These are phyloP conservation scores for Tineola bisselliella DNA, from an alignment of 2,888 invertebrate species.

Conservation along the genomic window DNA sequence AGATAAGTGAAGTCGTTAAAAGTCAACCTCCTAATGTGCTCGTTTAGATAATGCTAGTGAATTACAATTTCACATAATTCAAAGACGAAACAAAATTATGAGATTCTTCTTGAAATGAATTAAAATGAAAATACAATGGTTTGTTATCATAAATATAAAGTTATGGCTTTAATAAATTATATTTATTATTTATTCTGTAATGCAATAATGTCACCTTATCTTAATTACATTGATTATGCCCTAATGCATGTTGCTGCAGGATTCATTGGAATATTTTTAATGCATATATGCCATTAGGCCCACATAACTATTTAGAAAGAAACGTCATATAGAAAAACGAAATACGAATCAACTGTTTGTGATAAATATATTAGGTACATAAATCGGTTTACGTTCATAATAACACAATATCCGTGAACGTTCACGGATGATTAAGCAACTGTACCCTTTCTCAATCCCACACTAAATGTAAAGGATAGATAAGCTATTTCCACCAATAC, in stretches of 20 bases:
- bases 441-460: neutral
- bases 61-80: conserved; percentile 9
- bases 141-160: neutral
- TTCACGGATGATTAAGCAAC: neutral
- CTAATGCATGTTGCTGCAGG: too few relatives aligned
- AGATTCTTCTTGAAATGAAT: neutral
- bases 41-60: conserved; percentile 22
- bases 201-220: too few relatives aligned
- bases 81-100: conserved; percentile 3
- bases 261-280: too few relatives aligned
- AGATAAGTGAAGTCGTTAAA: conserved; percentile 28
- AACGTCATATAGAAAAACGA: too few relatives aligned
- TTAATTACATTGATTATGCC: too few relatives aligned
- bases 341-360: too few relatives aligned
- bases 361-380: too few relatives aligned
- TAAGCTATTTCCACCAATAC: conserved; percentile 13
- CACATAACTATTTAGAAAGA: too few relatives aligned
- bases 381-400: neutral
- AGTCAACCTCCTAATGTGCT: conserved; percentile 26
- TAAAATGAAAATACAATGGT: neutral
- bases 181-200: too few relatives aligned
- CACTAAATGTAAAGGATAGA: neutral
- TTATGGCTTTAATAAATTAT: too few relatives aligned
- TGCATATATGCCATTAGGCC: too few relatives aligned
- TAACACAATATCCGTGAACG: neutral